A percentile compares a stretch with the other conserved stretches of the same genome.
Evolutionary conservation across 2,888 invertebrate genomes (phyloP).

Genomic region (Malthinus seriepunctatus): DNA sequence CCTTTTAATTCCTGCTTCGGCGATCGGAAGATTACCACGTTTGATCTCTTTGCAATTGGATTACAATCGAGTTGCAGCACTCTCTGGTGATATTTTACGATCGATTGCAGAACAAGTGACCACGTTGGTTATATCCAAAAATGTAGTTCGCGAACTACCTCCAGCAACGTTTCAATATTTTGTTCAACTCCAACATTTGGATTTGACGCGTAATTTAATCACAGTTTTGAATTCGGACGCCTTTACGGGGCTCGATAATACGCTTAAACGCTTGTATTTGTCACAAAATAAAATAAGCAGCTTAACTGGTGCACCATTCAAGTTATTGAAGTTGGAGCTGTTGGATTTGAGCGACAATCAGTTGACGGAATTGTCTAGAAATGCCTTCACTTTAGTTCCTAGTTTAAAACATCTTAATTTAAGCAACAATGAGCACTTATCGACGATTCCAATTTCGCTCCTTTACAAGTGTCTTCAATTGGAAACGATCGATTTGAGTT

Average conservation of each 20-base stretch:
- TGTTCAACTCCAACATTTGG: slow-evolving; percentile 70
- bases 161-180: slow-evolving; percentile 79
- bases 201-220: slow-evolving; percentile 79
- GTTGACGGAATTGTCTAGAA: slow-evolving; percentile 70
- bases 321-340: slow-evolving; percentile 65
- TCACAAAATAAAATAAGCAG: slow-evolving; percentile 75
- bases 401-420: slow-evolving; percentile 74
- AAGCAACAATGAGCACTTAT: slow-evolving; percentile 73
- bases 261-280: slow-evolving; percentile 70
- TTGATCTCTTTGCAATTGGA: slow-evolving; percentile 76
- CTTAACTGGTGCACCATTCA: slow-evolving; percentile 66
- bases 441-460: slow-evolving; percentile 65
- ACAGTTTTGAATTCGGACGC: slow-evolving; percentile 72
- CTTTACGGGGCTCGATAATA: slow-evolving; percentile 75
- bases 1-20: slow-evolving; percentile 80
- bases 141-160: slow-evolving; percentile 85
- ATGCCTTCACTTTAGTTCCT: slow-evolving; percentile 68
- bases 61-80: slow-evolving; percentile 84
- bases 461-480: slow-evolving; percentile 73
- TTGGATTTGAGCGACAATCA: slow-evolving; percentile 82
- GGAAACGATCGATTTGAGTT: slow-evolving; percentile 72
- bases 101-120: slow-evolving; percentile 73
- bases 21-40: slow-evolving; percentile 77
- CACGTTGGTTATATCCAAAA: slow-evolving; percentile 74
- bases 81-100: slow-evolving; percentile 77